Conservation (phyloP, 37 sponge, comb jelly and placozoan species). For the Petrosia ficiformis region DNA sequence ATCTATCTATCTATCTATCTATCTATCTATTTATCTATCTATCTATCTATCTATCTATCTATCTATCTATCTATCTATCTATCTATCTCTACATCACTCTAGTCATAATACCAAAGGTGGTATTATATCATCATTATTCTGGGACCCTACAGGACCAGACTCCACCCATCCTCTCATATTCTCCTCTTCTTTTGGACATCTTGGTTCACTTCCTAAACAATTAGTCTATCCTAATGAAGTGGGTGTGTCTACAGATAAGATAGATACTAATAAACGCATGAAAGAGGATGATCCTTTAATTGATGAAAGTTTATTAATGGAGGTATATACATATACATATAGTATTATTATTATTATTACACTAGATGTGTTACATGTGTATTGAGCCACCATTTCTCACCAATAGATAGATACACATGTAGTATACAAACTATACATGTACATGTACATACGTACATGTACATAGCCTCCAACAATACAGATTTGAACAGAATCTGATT, state of each 20-base stretch:
- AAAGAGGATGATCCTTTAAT: background rate
- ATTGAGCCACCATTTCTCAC: no score
- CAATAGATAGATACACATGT: no score
- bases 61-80: background rate
- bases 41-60: background rate
- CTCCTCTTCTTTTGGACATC: constrained; percentile 22
- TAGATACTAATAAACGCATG: background rate
- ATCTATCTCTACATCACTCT: background rate
- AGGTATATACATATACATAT: constrained; percentile 1
- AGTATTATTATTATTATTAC: background rate
- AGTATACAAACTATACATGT: no score
- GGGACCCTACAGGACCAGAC: background rate
- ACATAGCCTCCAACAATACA: no score
- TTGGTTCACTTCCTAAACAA: constrained; percentile 36
- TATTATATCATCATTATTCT: background rate
- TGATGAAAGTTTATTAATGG: constrained; percentile 30
- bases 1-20: background rate
- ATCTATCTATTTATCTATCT: background rate
- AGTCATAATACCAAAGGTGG: background rate
- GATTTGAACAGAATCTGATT: no score
- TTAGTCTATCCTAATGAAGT: constrained; percentile 16
- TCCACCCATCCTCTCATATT: background rate
- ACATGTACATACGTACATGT: no score
- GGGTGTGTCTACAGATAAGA: background rate
- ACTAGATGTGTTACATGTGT: background rate